Conservation (phyloP, 2,113 vertebrate genomes). For the Poicephalus gulielmi region DNA sequence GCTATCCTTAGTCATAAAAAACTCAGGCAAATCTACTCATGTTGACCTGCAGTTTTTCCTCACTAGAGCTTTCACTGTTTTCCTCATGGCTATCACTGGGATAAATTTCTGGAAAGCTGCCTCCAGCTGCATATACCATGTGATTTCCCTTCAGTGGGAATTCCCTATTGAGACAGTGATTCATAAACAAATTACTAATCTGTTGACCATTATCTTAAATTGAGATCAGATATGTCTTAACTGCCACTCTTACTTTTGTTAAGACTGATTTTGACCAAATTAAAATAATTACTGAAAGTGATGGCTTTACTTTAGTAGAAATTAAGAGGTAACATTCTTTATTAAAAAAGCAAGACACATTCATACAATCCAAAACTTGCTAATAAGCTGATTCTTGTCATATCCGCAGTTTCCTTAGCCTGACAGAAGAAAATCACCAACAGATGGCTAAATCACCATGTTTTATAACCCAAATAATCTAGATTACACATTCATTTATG, state of each 20-base stretch:
- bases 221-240: background rate
- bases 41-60: background rate
- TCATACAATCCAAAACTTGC: conserved; percentile 36
- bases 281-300: background rate
- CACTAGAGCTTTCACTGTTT: background rate
- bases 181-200: background rate
- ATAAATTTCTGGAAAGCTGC: background rate
- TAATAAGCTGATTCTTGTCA: conserved; percentile 20
- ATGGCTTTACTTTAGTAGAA: conserved; percentile 12
- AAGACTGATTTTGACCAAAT: background rate
- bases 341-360: conserved; percentile 61
- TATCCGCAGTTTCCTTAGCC: background rate
- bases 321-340: conserved; percentile 49
- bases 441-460: background rate
- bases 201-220: background rate
- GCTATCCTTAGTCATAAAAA: background rate
- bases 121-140: background rate
- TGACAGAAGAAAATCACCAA: background rate
- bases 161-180: background rate
- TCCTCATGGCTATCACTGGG: background rate
- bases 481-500: conserved; percentile 35
- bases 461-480: conserved; percentile 13
- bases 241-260: background rate
- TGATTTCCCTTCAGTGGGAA: background rate
- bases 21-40: background rate